Evolutionary conservation across 1,140 invertebrate genomes (phyloP), one percentile per base, ranked within the genome.

Genomic region (Diuraphis noxia): DNA sequence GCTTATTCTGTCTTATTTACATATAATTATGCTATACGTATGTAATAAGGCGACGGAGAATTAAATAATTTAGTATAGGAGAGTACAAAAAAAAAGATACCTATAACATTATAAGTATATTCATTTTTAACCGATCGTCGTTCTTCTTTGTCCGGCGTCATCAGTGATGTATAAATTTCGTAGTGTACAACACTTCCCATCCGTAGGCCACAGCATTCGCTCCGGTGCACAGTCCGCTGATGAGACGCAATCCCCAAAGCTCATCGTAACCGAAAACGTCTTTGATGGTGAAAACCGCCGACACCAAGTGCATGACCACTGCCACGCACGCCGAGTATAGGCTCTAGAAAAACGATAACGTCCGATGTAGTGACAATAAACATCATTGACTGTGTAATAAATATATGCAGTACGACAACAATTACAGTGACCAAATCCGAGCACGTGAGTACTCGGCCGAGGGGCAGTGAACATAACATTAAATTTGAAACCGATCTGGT

Each of bases 181-280:
- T 40, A 1, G 10, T 2, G 52, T 40, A 63, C 38, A 88, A n/a
- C 13, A 88, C 49, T 88, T 88, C 86, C 86, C 86, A 88, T 21
- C 25, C 49, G 46, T 56, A 88, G 30, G 52, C 86, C 36, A 88
- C 49, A 10, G 52, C 7, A 6, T 88, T 88, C 5, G 23, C 86
- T 63, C 52, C 86, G 19, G 49, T 40, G 8, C 36, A 56, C 86
- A 88, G 86, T 63, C 86, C 86, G 52, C 49, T 63, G 30, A 88
- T 40, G 36, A 63, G 0, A 17, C 86, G 36, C 36, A 88, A 36
- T 88, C 25, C 86, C 86, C 86, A 88, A 30, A 88, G 17, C 10
- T 5, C 1, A 1, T 63, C 25, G 13, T n/a, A 2, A 38, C 25
- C 13, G 30, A 88, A 63, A 25, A 88, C 49, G 86, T 63, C 49